A percentile compares a stretch with the other conserved stretches of the same genome.
These are phyloP conservation scores for Apantesis nais DNA, from an alignment of 2,888 invertebrate genomes.

Conservation along the genomic window DNA sequence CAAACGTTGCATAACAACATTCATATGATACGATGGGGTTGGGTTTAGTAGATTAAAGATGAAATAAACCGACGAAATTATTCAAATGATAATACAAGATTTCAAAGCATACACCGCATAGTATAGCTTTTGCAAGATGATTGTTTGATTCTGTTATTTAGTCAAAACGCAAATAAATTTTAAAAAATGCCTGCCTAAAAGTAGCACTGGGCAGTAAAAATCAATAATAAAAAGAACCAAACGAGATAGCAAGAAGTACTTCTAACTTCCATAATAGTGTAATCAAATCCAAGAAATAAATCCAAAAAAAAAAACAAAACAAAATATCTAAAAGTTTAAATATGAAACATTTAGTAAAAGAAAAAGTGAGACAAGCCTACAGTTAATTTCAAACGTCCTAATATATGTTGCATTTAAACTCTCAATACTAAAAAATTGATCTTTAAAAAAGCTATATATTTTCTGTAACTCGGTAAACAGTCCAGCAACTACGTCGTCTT, in stretches of 20 bases:
- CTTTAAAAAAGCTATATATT: conserved; percentile 23
- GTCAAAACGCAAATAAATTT: no score
- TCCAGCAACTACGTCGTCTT: conserved; percentile 37
- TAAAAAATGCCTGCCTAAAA: background rate
- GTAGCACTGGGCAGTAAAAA: background rate
- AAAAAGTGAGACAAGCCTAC: background rate
- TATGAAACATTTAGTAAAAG: conserved; percentile 8
- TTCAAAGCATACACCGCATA: background rate
- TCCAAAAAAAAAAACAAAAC: background rate
- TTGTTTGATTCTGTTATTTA: no score
- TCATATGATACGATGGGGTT: conserved; percentile 20
- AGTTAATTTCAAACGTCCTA: conserved; percentile 10
- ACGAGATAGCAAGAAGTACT: no score
- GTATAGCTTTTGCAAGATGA: background rate
- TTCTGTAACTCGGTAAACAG: conserved; percentile 34
- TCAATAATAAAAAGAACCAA: background rate
- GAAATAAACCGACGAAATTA: background rate
- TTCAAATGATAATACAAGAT: background rate
- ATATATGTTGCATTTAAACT: background rate
- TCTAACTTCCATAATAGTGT: background rate
- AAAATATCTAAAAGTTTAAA: background rate
- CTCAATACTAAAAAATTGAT: conserved; percentile 8
- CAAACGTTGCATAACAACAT: conserved; percentile 25
- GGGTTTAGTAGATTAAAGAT: background rate
- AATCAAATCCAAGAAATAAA: background rate